Conservation (phyloP, 2,797 vertebrate species). For the Glyptemys insculpta region DNA sequence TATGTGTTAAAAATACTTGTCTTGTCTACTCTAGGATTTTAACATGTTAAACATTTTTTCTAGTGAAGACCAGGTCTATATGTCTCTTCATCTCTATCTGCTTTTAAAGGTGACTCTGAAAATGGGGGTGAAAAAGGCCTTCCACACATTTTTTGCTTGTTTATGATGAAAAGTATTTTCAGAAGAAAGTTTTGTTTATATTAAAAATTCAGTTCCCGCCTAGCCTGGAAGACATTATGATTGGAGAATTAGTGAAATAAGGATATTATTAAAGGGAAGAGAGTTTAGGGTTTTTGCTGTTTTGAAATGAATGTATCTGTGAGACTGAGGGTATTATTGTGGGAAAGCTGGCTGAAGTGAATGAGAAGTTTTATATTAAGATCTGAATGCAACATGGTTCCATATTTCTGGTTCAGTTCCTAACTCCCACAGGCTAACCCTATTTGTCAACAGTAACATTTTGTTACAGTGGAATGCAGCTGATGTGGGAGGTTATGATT, state of each 20-base stretch:
- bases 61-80: not conserved
- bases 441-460: not conserved
- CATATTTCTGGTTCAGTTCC: not conserved
- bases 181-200: not conserved
- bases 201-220: not conserved
- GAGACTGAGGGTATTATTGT: not conserved
- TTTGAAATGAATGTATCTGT: not conserved
- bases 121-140: not conserved
- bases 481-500: not conserved
- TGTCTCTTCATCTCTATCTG: not conserved
- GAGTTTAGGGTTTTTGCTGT: not conserved
- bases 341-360: not conserved
- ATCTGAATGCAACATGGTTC: not conserved
- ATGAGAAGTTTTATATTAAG: not conserved
- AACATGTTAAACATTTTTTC: not conserved
- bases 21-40: not conserved
- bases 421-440: not conserved
- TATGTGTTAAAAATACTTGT: not conserved
- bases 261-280: not conserved
- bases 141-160: not conserved
- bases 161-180: not conserved
- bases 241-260: not conserved
- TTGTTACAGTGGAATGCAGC: not conserved
- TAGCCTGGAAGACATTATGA: not conserved
- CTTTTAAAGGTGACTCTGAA: not conserved